phyloP scores from a whole-genome alignment of 2,797 vertebrate species.

The Epinephelus awoara region DNA sequence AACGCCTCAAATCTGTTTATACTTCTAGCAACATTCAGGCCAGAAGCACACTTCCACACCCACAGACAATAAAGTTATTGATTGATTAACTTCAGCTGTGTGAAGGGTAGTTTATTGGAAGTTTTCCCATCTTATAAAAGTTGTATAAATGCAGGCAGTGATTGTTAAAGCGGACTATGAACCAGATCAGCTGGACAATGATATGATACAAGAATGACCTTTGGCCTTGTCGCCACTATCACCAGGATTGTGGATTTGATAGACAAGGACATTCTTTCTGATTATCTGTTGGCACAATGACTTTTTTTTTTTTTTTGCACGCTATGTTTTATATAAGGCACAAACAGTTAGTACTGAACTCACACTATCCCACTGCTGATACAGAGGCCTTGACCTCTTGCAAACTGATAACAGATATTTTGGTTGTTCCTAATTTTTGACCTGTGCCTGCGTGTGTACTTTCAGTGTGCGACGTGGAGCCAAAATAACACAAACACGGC shows the following conservation, averaged over 20 bases:
- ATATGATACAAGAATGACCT: conserved; percentile 43
- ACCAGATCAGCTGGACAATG: conserved; percentile 26
- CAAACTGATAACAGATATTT: not conserved
- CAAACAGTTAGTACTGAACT: not conserved
- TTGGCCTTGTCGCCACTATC: conserved; percentile 31
- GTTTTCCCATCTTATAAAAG: conserved; percentile 34
- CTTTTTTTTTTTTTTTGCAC: not conserved
- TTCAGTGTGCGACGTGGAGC: conserved; percentile 75
- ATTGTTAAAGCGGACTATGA: conserved; percentile 46
- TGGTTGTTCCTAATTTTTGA: not conserved
- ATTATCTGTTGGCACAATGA: not conserved
- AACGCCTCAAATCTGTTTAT: not conserved
- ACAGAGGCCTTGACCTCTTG: not conserved
- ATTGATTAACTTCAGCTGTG: conserved; percentile 5
- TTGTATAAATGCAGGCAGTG: conserved; percentile 17
- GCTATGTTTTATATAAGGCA: not conserved
- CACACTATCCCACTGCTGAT: not conserved
- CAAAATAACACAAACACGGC: conserved; percentile 53
- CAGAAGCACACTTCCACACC: not conserved
- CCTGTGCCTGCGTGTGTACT: conserved; percentile 3
- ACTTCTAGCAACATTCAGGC: not conserved
- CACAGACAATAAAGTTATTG: not conserved
- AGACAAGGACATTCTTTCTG: not conserved
- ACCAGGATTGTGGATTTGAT: not conserved
- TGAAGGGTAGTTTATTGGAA: not conserved